Base-by-base conservation (phyloP, 1,140 invertebrate species). In the Euwallacea similis region DNA sequence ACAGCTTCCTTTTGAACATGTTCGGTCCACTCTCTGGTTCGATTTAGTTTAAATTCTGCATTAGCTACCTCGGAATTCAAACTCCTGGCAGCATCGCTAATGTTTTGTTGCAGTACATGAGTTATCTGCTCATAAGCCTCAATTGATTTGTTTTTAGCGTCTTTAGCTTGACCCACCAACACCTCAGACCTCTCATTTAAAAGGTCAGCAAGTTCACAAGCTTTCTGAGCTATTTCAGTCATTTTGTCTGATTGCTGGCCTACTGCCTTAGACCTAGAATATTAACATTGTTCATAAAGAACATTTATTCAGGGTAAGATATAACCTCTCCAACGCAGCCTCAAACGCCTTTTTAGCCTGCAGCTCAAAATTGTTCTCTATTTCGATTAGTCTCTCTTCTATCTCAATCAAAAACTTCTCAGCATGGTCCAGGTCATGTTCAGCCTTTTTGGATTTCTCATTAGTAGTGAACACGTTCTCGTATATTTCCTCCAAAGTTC, bases 241-340 rank as follows among this genome's bases (percentile, higher is more conserved):
- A 98, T 97, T 76, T 93, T 89, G 21, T 92, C 87, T 15, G 93
- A 96, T 78, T 97, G 93, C 74, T 95, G 91, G 8, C 95, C 96
- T 80, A 95, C 94, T 81, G 93, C 88, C 50, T 89, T 87, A 0
- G 95, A 93, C 50, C 93, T 88, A 16, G 21, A 33, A 33, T 33
- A 33, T 33, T 33, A 33, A 4, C 21, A 33, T 33, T 33, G 21
- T 33, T 33, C 4, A 33, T 58, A 6, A 50, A 50, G 46, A 50
- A 50, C 6, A 33, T 33, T 33, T 33, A 33, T 50, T 50, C 6
- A 50, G 13, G 0, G 66, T 88, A 86, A 86, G 92, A 75, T 60
- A 7, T 60, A 11, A 46, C 66, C 75, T 73, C 16, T 78, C 73
- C 54, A 72, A 75, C 6, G 68, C 71, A 4, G 55, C 42, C 11